A percentile compares a stretch with the other conserved stretches of the same genome.
Conservation (phyloP, 2,888 invertebrate genomes). For the Idaea biselata region DNA sequence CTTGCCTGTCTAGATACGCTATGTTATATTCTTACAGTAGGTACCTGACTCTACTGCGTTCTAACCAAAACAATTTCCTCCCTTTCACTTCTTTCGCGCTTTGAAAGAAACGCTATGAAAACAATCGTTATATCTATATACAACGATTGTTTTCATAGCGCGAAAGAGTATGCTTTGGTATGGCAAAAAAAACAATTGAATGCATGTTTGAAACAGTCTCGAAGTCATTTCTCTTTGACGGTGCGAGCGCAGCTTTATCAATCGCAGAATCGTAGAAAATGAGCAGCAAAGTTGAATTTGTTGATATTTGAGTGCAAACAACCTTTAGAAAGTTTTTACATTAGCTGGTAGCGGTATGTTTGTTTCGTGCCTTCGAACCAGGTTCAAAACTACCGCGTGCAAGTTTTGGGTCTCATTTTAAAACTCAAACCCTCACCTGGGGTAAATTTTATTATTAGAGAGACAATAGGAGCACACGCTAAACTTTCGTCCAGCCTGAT, state of each 20-base stretch:
- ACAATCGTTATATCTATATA: too few relatives aligned
- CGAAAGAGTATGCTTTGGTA: too few relatives aligned
- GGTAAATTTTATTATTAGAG: constrained; percentile 71
- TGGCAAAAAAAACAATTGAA: too few relatives aligned
- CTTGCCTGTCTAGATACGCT: neutral
- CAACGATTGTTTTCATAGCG: too few relatives aligned
- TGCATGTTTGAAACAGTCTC: too few relatives aligned
- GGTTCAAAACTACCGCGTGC: constrained; percentile 56
- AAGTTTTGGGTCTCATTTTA: constrained; percentile 71
- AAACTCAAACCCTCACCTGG: constrained; percentile 54
- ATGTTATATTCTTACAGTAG: neutral
- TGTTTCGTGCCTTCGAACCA: constrained; percentile 65
- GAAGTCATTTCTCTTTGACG: too few relatives aligned
- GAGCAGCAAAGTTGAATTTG: constrained; percentile 44
- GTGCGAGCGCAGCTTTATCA: neutral
- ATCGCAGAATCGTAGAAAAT: constrained; percentile 11
- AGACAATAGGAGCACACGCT: constrained; percentile 64
- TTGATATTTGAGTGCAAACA: constrained; percentile 65
- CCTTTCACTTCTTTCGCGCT: too few relatives aligned
- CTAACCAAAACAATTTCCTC: too few relatives aligned
- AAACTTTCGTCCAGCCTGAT: constrained; percentile 56
- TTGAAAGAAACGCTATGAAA: too few relatives aligned
- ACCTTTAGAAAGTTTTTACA: constrained; percentile 69
- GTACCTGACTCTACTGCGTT: neutral
- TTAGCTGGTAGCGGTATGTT: constrained; percentile 64